These are phyloP conservation scores for Synanthedon formicaeformis DNA, from an alignment of 2,888 invertebrate genomes.

Conservation along the genomic window DNA sequence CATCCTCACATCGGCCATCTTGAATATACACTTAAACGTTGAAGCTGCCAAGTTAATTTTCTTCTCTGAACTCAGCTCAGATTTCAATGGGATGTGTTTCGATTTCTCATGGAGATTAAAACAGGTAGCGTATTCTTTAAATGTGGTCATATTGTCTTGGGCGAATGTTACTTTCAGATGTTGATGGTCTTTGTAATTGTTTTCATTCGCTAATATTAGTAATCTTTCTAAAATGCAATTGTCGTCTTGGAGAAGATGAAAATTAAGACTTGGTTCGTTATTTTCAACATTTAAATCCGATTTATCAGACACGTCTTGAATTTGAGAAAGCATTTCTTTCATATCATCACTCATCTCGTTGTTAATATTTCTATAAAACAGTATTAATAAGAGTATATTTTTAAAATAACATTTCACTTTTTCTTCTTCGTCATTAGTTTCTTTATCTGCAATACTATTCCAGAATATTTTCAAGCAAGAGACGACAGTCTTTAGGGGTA, in stretches of 20 bases:
- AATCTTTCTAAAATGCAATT: conserved; percentile 74
- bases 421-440: conserved; percentile 20
- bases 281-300: too few relatives aligned
- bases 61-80: conserved; percentile 34
- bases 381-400: conserved; percentile 38
- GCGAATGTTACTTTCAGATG: conserved; percentile 71
- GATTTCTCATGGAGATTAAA: conserved; percentile 59
- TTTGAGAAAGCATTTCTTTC: conserved; percentile 28
- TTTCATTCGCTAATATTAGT: conserved; percentile 68
- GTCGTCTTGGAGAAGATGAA: conserved; percentile 66
- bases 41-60: conserved; percentile 38
- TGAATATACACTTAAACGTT: conserved; percentile 60
- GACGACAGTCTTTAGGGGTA: conserved; percentile 72
- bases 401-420: conserved; percentile 41
- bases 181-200: conserved; percentile 44
- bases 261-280: conserved; percentile 13
- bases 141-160: conserved; percentile 53
- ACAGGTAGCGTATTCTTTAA: conserved; percentile 66
- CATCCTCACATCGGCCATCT: conserved; percentile 25
- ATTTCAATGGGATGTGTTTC: conserved; percentile 32
- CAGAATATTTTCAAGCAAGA: conserved; percentile 61
- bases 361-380: conserved; percentile 45
- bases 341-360: conserved; percentile 42
- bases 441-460: conserved; percentile 29
- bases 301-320: conserved; percentile 17